Conservation (phyloP, 2,797 vertebrate genomes). For the Heterohyrax brucei region DNA sequence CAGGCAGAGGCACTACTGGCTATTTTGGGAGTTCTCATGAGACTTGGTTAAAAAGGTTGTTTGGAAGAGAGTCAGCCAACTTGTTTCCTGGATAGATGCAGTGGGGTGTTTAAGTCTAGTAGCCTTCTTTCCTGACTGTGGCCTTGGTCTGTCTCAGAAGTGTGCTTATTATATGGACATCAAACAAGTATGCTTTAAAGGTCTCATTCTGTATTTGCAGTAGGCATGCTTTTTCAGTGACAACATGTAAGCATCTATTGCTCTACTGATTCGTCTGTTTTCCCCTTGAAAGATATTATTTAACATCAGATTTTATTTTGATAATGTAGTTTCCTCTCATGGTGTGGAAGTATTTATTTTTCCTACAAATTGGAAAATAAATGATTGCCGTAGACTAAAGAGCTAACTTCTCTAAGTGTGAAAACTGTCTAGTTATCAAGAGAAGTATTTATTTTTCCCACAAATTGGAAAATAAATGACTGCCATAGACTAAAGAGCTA, state of each 20-base stretch:
- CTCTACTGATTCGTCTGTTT: slow-evolving; percentile 20
- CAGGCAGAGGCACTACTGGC: neutral
- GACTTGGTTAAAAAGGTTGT: neutral
- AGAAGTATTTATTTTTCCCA: slow-evolving; percentile 48
- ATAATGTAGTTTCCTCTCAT: slow-evolving; percentile 39
- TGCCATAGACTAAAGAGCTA: slow-evolving; percentile 22
- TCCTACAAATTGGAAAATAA: slow-evolving; percentile 37
- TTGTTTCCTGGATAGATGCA: neutral
- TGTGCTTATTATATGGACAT: slow-evolving; percentile 26
- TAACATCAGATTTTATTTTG: slow-evolving; percentile 18
- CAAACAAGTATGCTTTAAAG: neutral
- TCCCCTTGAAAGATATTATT: neutral
- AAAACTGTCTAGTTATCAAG: no score
- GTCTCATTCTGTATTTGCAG: slow-evolving; percentile 41
- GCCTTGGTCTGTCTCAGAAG: neutral
- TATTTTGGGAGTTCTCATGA: neutral
- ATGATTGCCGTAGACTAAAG: slow-evolving; percentile 4
- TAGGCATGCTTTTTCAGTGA: slow-evolving; percentile 41
- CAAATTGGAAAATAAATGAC: slow-evolving; percentile 43
- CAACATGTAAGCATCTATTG: neutral
- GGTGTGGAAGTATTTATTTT: slow-evolving; percentile 18
- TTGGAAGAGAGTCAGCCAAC: neutral
- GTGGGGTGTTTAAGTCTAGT: neutral
- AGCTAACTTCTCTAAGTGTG: slow-evolving; percentile 22
- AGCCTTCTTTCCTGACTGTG: neutral